Percentiles rank a stretch among this genome's conserved stretches.
phyloP scores from a whole-genome alignment of 2,113 vertebrate species.

The Carassius carassius region DNA sequence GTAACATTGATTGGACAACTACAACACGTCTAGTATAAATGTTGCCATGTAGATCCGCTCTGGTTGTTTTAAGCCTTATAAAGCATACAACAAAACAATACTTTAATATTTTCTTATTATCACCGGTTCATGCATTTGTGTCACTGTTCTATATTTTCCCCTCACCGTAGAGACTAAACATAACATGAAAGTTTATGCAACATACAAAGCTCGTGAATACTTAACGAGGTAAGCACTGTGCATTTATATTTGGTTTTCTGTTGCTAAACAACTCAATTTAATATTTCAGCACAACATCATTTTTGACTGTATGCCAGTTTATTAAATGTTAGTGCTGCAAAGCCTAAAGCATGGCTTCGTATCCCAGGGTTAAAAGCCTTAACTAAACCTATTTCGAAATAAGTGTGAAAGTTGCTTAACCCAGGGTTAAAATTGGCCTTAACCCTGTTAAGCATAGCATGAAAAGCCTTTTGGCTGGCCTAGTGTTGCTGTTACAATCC shows the following conservation, averaged over 20 bases:
- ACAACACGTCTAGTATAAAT: not conserved
- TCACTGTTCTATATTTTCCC: not conserved
- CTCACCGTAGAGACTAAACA: not conserved
- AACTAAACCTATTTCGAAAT: not conserved
- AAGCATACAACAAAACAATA: not conserved
- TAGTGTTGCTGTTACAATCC: not conserved
- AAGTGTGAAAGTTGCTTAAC: constrained; percentile 30
- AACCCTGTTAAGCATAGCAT: constrained; percentile 13
- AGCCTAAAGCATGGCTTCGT: not conserved
- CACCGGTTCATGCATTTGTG: not conserved
- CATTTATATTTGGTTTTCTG: not conserved
- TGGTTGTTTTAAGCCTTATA: not conserved
- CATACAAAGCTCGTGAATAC: constrained; percentile 5
- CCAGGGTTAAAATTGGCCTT: constrained; percentile 22
- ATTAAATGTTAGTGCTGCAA: not conserved
- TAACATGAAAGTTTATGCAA: not conserved
- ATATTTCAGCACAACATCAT: not conserved
- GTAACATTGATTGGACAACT: constrained; percentile 6
- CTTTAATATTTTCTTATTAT: not conserved
- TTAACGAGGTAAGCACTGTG: not conserved
- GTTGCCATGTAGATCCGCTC: not conserved
- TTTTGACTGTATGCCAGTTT: not conserved
- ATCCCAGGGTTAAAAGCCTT: constrained; percentile 14
- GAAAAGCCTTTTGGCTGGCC: constrained; percentile 6
- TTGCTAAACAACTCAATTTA: not conserved